A percentile compares a stretch with the other conserved stretches of the same genome.
phyloP scores from a whole-genome alignment of 2,888 invertebrate genomes.

The Girardia tigrina region DNA sequence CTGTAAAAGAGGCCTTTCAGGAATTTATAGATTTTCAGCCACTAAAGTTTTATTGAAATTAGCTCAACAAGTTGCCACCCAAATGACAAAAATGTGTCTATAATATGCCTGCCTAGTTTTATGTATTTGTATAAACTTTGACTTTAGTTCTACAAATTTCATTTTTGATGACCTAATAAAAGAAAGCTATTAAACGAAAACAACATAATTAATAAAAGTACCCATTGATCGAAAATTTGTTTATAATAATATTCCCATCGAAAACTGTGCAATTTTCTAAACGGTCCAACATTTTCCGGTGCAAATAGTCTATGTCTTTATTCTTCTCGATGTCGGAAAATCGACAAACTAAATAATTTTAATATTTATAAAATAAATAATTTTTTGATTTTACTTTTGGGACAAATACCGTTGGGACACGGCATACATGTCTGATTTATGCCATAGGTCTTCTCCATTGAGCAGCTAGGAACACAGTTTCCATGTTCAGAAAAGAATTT shows the following conservation, averaged over 20 bases:
- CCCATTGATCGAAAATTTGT: not conserved
- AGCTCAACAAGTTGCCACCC: too few species aligned
- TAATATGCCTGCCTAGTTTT: too few species aligned
- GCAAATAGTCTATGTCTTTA: not conserved
- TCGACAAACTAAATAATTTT: not conserved
- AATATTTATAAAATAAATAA: not conserved
- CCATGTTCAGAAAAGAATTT: not conserved
- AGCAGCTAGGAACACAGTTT: not conserved
- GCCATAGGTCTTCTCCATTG: not conserved
- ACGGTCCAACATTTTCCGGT: not conserved
- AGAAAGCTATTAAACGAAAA: too few species aligned
- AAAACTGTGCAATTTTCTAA: conserved; percentile 19
- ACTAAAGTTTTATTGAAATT: too few species aligned
- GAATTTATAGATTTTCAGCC: too few species aligned
- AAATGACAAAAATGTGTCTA: too few species aligned
- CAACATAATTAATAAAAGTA: too few species aligned
- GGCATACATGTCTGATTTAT: not conserved
- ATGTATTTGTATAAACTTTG: too few species aligned
- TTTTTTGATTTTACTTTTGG: not conserved
- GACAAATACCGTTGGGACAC: not conserved
- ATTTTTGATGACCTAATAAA: too few species aligned
- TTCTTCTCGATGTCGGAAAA: not conserved
- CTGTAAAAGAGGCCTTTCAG: too few species aligned
- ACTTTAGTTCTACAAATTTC: too few species aligned
- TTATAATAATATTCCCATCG: not conserved